A percentile compares a stretch with the other conserved stretches of the same genome.
Conservation (phyloP, 1,140 invertebrate genomes). For the Ganaspis sp. region DNA sequence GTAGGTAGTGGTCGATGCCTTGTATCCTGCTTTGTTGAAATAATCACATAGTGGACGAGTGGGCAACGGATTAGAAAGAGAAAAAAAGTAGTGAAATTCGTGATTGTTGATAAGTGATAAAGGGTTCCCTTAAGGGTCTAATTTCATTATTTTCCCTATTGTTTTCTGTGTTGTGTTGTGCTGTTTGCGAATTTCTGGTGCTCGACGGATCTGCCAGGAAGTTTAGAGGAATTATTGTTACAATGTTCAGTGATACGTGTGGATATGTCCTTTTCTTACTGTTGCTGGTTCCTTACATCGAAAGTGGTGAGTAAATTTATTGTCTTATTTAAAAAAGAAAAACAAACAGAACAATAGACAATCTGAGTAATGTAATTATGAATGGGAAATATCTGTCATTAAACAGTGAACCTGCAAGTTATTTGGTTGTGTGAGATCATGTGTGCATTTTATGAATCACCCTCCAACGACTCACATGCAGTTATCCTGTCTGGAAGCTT, state of each 20-base stretch:
- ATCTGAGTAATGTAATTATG: background rate
- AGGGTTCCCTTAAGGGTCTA: background rate
- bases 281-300: constrained; percentile 74
- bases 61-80: background rate
- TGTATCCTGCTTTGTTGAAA: background rate
- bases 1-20: constrained; percentile 1
- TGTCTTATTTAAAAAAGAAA: background rate
- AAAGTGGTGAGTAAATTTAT: constrained; percentile 70
- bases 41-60: background rate
- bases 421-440: background rate
- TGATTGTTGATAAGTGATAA: constrained; percentile 20
- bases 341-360: background rate
- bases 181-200: constrained; percentile 44
- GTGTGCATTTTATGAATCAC: constrained; percentile 22
- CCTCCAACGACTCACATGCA: background rate
- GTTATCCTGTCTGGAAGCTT: background rate
- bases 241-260: constrained; percentile 73
- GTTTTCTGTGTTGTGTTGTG: background rate
- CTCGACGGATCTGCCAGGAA: constrained; percentile 43
- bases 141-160: background rate
- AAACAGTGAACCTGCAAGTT: background rate
- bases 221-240: constrained; percentile 67
- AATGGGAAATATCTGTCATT: background rate
- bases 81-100: constrained; percentile 1
- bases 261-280: constrained; percentile 73